Evolutionary conservation across 2,797 vertebrate species (phyloP).

Genomic region (Chaetodon trifasciatus): DNA sequence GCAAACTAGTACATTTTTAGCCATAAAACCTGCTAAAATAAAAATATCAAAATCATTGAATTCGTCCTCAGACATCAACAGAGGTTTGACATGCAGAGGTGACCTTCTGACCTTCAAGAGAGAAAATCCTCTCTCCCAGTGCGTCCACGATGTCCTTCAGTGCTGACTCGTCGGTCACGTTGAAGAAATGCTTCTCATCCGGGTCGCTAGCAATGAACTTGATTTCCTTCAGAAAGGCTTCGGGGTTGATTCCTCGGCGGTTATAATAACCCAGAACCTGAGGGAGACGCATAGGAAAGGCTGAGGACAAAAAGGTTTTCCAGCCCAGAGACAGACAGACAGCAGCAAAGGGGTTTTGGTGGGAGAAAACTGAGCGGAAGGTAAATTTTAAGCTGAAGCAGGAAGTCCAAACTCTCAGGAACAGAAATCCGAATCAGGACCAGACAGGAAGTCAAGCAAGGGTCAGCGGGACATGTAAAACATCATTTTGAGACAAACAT

Average conservation of each 20-base stretch:
- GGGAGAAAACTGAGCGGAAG: too few species aligned
- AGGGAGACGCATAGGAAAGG: neutral
- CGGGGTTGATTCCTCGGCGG: constrained; percentile 93
- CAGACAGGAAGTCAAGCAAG: neutral
- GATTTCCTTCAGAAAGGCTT: constrained; percentile 94
- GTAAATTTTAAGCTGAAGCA: too few species aligned
- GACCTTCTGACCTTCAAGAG: constrained; percentile 88
- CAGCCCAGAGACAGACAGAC: neutral
- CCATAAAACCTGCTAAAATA: too few species aligned
- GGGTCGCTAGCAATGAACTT: constrained; percentile 96
- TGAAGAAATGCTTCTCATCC: constrained; percentile 95
- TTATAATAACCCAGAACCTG: constrained; percentile 97
- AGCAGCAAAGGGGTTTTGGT: neutral
- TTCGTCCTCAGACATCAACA: neutral
- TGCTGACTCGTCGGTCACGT: constrained; percentile 93
- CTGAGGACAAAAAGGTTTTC: neutral
- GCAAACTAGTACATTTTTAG: too few species aligned
- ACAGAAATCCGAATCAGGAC: neutral
- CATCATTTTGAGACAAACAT: too few species aligned
- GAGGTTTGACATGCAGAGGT: neutral
- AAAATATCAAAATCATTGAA: neutral
- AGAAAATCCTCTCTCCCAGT: constrained; percentile 94
- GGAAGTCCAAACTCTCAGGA: neutral
- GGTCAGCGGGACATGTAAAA: neutral
- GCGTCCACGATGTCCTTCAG: constrained; percentile 97